Evolutionary conservation across 2,113 vertebrate species (phyloP).

Genomic region (Asarcornis scutulata): DNA sequence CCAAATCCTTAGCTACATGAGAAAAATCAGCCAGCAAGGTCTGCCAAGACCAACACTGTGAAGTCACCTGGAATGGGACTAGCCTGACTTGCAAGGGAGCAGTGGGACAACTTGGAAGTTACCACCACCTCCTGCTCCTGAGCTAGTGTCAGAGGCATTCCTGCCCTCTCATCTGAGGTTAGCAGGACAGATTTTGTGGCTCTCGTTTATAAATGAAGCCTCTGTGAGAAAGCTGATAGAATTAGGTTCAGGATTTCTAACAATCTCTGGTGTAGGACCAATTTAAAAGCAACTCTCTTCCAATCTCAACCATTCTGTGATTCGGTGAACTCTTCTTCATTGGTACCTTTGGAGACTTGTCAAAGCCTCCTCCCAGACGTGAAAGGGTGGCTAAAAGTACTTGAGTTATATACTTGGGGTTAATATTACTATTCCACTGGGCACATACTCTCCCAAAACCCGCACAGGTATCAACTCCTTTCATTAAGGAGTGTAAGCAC

Average conservation of each 20-base stretch:
- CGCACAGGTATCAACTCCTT: background rate
- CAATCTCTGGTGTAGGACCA: background rate
- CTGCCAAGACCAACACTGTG: background rate
- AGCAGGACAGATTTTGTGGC: background rate
- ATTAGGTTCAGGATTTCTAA: background rate
- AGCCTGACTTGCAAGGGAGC: background rate
- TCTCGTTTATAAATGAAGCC: background rate
- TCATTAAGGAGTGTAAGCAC: background rate
- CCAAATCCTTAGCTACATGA: background rate
- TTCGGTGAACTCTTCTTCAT: background rate
- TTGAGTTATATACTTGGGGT: background rate
- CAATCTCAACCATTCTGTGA: background rate
- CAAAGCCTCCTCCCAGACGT: background rate
- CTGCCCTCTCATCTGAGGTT: background rate
- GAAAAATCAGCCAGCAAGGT: background rate
- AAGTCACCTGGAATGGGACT: background rate
- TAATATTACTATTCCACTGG: background rate
- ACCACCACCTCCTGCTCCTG: background rate
- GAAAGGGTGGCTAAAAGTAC: background rate
- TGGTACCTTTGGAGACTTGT: background rate
- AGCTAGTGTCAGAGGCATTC: background rate
- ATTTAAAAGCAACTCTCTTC: background rate
- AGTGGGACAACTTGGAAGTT: background rate
- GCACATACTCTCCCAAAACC: background rate
- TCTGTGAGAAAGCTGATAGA: background rate